phyloP scores from a whole-genome alignment of 2,113 vertebrate species.

The Mugil cephalus region DNA sequence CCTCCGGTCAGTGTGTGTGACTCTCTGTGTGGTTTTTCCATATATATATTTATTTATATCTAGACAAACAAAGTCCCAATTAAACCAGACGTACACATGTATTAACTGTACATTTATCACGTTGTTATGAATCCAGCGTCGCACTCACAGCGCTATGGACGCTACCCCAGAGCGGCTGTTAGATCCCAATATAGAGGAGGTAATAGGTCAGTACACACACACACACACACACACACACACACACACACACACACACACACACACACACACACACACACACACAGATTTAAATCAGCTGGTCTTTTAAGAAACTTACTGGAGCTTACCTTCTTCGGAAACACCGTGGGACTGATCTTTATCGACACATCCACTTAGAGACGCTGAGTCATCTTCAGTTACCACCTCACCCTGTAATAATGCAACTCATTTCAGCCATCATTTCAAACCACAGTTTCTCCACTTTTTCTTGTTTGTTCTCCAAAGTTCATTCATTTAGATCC shows the following conservation, averaged over 20 bases:
- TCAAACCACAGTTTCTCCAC: no score
- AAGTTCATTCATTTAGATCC: no score
- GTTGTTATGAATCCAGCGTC: constrained; percentile 80
- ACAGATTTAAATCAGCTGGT: constrained; percentile 25
- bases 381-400: no score
- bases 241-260: not conserved
- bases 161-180: constrained; percentile 88
- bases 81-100: not conserved
- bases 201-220: constrained; percentile 84
- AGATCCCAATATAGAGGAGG: constrained; percentile 89
- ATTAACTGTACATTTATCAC: not conserved
- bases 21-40: not conserved
- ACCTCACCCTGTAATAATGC: no score
- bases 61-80: no score
- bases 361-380: constrained; percentile 9
- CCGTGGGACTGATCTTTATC: not conserved
- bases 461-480: no score
- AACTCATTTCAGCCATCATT: no score
- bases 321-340: not conserved
- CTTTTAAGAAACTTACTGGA: constrained; percentile 23
- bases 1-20: constrained; percentile 86
- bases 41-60: not conserved
- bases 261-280: constrained; percentile 2
- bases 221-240: not conserved
- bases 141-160: constrained; percentile 88